phyloP scores from a whole-genome alignment of 2,888 invertebrate genomes.

The Plagodis dolabraria region DNA sequence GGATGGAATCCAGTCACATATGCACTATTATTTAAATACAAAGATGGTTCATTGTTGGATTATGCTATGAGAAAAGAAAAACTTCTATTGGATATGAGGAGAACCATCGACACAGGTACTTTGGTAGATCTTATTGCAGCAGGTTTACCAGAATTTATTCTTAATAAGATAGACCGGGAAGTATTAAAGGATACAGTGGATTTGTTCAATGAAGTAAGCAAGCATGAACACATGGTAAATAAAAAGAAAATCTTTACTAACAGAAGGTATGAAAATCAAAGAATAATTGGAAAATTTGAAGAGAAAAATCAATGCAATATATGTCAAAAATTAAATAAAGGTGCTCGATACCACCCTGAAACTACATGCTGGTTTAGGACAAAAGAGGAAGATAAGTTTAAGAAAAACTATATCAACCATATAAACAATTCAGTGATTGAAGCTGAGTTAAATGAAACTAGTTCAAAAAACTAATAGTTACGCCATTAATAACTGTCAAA shows the following conservation, averaged over 20 bases:
- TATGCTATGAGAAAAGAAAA: conserved; percentile 47
- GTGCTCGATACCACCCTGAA: conserved; percentile 31
- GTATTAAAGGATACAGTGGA: conserved; percentile 8
- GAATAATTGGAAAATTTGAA: conserved; percentile 10
- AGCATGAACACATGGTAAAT: conserved; percentile 20
- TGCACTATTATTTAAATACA: conserved; percentile 42
- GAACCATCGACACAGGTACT: not conserved
- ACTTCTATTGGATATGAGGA: not conserved
- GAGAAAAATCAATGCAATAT: conserved; percentile 23
- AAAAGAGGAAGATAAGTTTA: conserved; percentile 13
- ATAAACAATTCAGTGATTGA: conserved; percentile 35
- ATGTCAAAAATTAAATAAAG: conserved; percentile 28
- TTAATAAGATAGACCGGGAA: conserved; percentile 17
- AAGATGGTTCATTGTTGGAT: conserved; percentile 43
- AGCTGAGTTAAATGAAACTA: conserved; percentile 30
- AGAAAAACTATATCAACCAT: conserved; percentile 13
- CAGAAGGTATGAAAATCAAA: conserved; percentile 9
- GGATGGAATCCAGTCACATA: conserved; percentile 40
- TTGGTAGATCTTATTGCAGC: not conserved
- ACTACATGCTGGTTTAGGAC: conserved; percentile 30
- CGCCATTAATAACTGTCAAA: conserved; percentile 35
- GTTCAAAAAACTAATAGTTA: conserved; percentile 12
- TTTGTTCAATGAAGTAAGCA: conserved; percentile 13
- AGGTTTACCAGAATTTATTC: not conserved
- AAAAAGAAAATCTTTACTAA: not conserved